Base-by-base conservation (phyloP, 2,888 invertebrate species). In the Agrotis exclamationis region DNA sequence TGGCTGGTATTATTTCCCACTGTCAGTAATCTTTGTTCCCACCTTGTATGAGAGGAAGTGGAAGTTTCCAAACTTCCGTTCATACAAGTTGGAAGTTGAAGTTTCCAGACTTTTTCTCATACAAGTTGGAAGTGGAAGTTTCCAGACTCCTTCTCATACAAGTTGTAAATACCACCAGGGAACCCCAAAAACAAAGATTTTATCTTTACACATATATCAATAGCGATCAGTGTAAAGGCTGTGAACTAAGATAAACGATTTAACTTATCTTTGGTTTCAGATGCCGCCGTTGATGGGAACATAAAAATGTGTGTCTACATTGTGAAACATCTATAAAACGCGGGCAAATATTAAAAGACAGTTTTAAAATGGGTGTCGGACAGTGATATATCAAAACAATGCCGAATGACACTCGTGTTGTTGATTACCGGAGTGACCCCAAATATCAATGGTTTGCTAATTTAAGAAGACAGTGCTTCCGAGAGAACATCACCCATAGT, bases 261-360 rank as follows among this genome's bases (percentile, higher is more conserved):
- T 82, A 81, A 83, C 80, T 79, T 80, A 85, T 87, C 86, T 81
- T 59, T 82, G 79, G 79, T 85, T 87, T 79, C 86, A 87, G 87
- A 82, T 87, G 84, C 65, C 66, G 70, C 67, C 78, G 77, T 51
- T 71, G 73, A 76, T 76, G 64, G 74, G 63, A 33, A 68, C 69
- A 69, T 76, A 68, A 80, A 20, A 60, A 77, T 73, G 66, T 69
- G 63, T 63, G 59, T 54, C 67, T 59, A 44, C 54, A 54, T 47
- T 39, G 28, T 28, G 69, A 50, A 11, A 28, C 48, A 70, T 24
- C 48, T 56, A 20, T 48, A 58, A 33, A 33, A 70, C 20, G 13
- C 44, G 45, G 33, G 45, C 24, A 57, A 76, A 64, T 76, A 53
- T 47, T 44, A 28, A 50, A 71, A 53, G 13, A 56, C n/a, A 54